Evolutionary conservation across 2,888 invertebrate species (phyloP).

Genomic region (Pachydiplax longipennis): DNA sequence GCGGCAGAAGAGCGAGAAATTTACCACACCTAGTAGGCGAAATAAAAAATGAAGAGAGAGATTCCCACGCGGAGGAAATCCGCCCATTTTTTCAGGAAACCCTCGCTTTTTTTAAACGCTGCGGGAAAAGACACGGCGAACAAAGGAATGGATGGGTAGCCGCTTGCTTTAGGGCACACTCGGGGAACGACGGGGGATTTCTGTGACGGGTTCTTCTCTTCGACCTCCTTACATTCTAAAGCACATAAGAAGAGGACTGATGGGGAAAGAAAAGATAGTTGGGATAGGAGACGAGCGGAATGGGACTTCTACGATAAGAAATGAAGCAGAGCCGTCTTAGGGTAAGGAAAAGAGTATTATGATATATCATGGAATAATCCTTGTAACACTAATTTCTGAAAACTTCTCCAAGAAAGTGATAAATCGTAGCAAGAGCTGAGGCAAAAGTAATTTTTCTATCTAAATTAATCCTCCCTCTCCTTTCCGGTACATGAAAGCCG

Average conservation of each 20-base stretch:
- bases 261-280: neutral
- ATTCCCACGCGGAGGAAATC: neutral
- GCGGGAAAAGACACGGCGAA: neutral
- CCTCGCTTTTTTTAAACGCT: neutral
- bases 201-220: neutral
- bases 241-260: neutral
- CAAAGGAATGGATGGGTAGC: neutral
- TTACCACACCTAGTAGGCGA: neutral
- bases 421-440: too few species aligned
- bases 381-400: too few species aligned
- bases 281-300: too few species aligned
- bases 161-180: neutral
- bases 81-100: neutral
- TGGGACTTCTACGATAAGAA: too few species aligned
- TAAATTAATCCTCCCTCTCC: too few species aligned
- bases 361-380: too few species aligned
- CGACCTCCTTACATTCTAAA: conserved; percentile 33
- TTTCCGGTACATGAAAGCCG: too few species aligned
- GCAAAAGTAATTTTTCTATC: too few species aligned
- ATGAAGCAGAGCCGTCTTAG: too few species aligned
- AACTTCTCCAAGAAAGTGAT: too few species aligned
- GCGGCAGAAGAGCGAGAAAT: neutral
- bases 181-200: neutral
- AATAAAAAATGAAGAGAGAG: neutral
- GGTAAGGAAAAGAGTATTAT: too few species aligned